Evolutionary conservation across 2,888 invertebrate genomes (phyloP), one percentile per base, ranked within the genome.

Genomic region (Saturnia pavonia): DNA sequence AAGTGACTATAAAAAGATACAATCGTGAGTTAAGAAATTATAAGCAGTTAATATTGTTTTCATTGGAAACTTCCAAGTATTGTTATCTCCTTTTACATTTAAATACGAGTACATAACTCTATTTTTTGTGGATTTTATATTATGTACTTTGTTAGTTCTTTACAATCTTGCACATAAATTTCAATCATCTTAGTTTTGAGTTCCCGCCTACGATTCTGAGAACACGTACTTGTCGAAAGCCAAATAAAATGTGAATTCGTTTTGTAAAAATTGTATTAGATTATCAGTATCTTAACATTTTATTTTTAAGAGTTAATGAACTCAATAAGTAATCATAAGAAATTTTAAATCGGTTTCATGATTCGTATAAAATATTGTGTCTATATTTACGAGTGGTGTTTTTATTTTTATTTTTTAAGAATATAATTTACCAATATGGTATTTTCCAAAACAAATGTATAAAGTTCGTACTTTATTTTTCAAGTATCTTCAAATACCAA

Each of bases 1-100:
- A 67, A 63, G 67, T 68, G 69, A 69, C 69, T 57, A 72, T 72
- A 70, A 72, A 72, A 68, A 27, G 19, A 40, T 34, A 40, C 40
- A 40, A 40, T n/a, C 40, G 40, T 8, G 27, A 65, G 65, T 40
- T 65, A 65, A 40, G 65, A n/a, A 65, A 65, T 65, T 65, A 65
- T 65, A 40, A 65, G 40, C 34, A 1, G 2, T 16, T 40, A 19
- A 40, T 63, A 12, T 7, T 16, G 27, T 63, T 34, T 63, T 63
- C 27, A 63, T 14, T n/a, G 40, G n/a, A 19, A 65, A n/a, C 65
- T 65, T 60, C 57, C 57, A 60, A 60, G 57, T 14, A 27, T 11
- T 27, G 27, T 27, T 14, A 60, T 60, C 25, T 60, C 25, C 25
- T 60, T 60, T 60, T 60, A 60, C 27, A 60, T 60, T 22, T 54